Percentiles rank a stretch among this genome's conserved stretches.
phyloP scores from a whole-genome alignment of 2,888 invertebrate species.

The Stegana nigrithorax region DNA sequence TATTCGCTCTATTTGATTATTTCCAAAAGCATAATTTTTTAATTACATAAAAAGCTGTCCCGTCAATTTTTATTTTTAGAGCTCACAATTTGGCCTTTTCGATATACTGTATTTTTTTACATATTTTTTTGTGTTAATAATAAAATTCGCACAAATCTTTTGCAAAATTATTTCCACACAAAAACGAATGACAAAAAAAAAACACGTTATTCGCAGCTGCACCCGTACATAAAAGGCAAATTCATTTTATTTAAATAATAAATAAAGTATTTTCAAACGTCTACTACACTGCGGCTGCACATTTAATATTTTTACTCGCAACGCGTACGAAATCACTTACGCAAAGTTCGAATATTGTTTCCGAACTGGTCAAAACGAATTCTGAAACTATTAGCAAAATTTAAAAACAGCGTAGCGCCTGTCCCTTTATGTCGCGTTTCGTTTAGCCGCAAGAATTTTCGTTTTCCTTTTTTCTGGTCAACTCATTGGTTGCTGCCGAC shows the following conservation, averaged over 20 bases:
- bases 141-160: slow-evolving; percentile 1
- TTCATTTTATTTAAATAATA: too few relatives aligned
- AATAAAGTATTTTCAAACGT: too few relatives aligned
- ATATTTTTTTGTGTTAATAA: background rate
- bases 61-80: slow-evolving; percentile 65
- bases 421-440: background rate
- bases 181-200: too few relatives aligned
- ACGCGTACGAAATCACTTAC: slow-evolving; percentile 46
- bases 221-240: too few relatives aligned
- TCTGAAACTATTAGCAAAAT: slow-evolving; percentile 64
- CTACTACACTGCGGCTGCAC: too few relatives aligned
- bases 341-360: slow-evolving; percentile 62
- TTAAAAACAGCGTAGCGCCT: slow-evolving; percentile 30
- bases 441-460: slow-evolving; percentile 3
- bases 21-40: slow-evolving; percentile 40
- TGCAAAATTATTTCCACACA: background rate
- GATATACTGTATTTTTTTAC: slow-evolving; percentile 33
- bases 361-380: slow-evolving; percentile 66
- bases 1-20: slow-evolving; percentile 21
- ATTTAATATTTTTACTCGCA: slow-evolving; percentile 2
- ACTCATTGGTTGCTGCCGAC: background rate
- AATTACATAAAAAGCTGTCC: slow-evolving; percentile 66
- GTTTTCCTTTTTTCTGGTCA: background rate
- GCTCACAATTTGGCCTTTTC: slow-evolving; percentile 47
- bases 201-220: too few relatives aligned